phyloP scores from a whole-genome alignment of 2,797 vertebrate species.

The Enteromius argenteus region DNA sequence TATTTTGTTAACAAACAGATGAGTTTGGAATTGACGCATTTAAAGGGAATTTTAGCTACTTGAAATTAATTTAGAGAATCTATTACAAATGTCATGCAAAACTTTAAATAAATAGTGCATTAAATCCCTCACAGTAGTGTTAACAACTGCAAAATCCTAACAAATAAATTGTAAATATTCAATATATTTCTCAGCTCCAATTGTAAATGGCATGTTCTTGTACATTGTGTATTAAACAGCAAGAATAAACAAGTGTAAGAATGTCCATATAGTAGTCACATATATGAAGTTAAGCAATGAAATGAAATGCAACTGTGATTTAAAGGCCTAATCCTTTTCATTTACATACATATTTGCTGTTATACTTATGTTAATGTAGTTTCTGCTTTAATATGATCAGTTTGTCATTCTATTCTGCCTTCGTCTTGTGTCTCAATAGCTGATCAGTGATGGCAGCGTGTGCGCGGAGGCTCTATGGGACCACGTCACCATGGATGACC shows the following conservation, averaged over 20 bases:
- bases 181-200: not conserved
- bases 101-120: not conserved
- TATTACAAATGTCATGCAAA: not conserved
- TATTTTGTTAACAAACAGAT: not conserved
- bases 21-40: not conserved
- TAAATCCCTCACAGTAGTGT: not conserved
- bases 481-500: conserved; percentile 98
- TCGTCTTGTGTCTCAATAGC: conserved; percentile 74
- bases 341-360: not conserved
- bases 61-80: not conserved
- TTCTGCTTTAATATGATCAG: not conserved
- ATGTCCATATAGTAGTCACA: not conserved
- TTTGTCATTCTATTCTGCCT: not conserved
- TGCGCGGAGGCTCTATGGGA: conserved; percentile 97
- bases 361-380: not conserved
- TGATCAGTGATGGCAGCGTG: conserved; percentile 96
- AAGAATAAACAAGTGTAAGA: not conserved
- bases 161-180: not conserved
- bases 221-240: not conserved
- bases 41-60: not conserved
- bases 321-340: not conserved
- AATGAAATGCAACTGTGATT: not conserved
- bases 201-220: not conserved
- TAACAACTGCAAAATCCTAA: not conserved
- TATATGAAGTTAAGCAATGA: not conserved